These are phyloP conservation scores for Hapalemur alaotrensis DNA, from an alignment of 2,797 vertebrate genomes.

Conservation along the genomic window DNA sequence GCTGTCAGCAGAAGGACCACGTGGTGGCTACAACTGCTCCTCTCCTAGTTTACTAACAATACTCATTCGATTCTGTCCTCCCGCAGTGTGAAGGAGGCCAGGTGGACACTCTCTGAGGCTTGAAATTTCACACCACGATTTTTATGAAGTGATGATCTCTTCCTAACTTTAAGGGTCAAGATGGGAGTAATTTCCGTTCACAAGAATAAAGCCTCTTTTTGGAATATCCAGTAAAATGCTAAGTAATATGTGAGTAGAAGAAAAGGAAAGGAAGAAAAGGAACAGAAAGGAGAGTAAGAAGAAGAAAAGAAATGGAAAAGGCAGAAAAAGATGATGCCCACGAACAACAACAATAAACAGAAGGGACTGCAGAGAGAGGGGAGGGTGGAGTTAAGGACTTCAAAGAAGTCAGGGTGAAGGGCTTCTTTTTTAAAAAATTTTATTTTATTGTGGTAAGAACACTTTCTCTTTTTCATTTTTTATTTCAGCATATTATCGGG, in stretches of 20 bases:
- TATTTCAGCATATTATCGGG: too few relatives aligned
- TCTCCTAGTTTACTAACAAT: background rate
- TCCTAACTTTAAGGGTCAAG: background rate
- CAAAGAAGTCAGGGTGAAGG: background rate
- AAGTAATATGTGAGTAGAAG: background rate
- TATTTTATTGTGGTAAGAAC: background rate
- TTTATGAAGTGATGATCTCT: background rate
- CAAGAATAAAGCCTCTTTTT: background rate
- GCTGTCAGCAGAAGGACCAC: background rate
- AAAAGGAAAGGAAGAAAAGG: background rate
- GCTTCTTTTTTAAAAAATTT: background rate
- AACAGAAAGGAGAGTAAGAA: background rate
- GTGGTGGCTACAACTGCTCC: background rate
- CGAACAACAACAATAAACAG: background rate
- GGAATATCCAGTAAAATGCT: background rate
- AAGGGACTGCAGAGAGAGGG: background rate
- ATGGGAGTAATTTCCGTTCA: background rate
- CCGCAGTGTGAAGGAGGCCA: background rate
- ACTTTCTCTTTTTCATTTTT: background rate
- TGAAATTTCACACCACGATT: background rate
- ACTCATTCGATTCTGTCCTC: background rate
- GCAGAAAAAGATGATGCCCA: background rate
- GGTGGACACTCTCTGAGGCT: background rate
- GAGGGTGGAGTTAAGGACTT: background rate
- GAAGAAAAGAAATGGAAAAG: background rate